phyloP scores from a whole-genome alignment of 2,888 invertebrate species.

The Ecliptopera silaceata region DNA sequence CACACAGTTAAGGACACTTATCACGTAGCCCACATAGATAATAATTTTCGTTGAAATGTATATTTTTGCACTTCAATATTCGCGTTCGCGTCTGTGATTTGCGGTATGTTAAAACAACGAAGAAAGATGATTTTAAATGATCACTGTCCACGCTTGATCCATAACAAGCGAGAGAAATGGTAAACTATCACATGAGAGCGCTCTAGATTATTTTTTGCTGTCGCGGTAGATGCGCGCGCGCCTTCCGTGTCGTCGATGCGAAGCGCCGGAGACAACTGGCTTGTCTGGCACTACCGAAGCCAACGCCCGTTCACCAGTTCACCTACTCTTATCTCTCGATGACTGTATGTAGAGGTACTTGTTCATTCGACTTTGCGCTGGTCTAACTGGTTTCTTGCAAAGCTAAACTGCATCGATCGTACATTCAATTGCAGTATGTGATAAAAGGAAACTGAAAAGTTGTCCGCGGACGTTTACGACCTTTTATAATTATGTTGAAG shows the following conservation, averaged over 20 bases:
- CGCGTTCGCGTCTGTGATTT: conserved; percentile 45
- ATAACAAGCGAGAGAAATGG: conserved; percentile 62
- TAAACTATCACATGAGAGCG: conserved; percentile 68
- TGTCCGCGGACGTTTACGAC: conserved; percentile 35
- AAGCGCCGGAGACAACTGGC: conserved; percentile 72
- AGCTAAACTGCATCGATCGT: conserved; percentile 45
- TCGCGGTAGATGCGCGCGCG: conserved; percentile 62
- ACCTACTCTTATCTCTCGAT: conserved; percentile 76
- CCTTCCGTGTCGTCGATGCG: conserved; percentile 63
- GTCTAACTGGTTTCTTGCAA: conserved; percentile 61
- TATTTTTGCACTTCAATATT: conserved; percentile 59
- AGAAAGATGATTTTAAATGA: conserved; percentile 49
- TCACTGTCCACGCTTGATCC: conserved; percentile 64
- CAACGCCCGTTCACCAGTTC: conserved; percentile 78
- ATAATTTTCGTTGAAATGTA: conserved; percentile 53
- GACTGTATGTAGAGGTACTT: conserved; percentile 53
- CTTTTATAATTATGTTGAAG: conserved; percentile 36
- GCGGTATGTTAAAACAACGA: conserved; percentile 41
- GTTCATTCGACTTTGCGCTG: conserved; percentile 57
- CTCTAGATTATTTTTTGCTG: conserved; percentile 52
- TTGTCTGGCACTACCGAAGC: conserved; percentile 52
- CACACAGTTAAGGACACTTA: conserved; percentile 66
- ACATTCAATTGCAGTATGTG: conserved; percentile 35
- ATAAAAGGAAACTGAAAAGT: conserved; percentile 41
- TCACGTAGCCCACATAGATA: conserved; percentile 76